A percentile compares a stretch with the other conserved stretches of the same genome.
phyloP scores from a whole-genome alignment of 2,797 vertebrate genomes.

The Falco naumanni region DNA sequence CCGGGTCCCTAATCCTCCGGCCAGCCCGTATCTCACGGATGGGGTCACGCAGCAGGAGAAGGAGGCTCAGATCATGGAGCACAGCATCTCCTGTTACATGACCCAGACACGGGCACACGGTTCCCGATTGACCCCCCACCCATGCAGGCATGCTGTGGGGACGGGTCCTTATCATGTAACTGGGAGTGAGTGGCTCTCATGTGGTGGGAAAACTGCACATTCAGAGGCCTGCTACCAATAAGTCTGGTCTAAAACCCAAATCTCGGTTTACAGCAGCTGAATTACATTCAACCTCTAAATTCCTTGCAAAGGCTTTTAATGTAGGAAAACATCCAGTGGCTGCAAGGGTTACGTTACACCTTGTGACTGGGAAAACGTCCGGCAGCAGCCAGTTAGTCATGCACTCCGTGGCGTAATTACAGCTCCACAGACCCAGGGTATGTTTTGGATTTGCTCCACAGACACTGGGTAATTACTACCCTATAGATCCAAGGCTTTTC shows the following conservation, averaged over 20 bases:
- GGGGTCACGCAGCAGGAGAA: neutral
- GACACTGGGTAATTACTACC: neutral
- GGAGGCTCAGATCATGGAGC: neutral
- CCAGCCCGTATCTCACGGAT: rapidly evolving
- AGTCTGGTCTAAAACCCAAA: neutral
- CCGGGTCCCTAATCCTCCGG: neutral
- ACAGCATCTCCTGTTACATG: neutral
- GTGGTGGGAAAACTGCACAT: too few relatives aligned
- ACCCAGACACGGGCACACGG: neutral
- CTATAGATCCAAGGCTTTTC: neutral
- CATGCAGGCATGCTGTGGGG: rapidly evolving
- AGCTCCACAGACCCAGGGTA: neutral
- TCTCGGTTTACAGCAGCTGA: neutral
- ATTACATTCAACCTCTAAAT: neutral
- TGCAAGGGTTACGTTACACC: conserved; percentile 30
- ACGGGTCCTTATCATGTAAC: rapidly evolving
- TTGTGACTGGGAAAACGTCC: conserved; percentile 33
- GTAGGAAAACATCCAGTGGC: neutral
- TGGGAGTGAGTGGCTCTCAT: rapidly evolving
- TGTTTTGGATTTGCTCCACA: neutral
- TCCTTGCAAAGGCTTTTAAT: neutral
- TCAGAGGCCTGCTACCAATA: neutral
- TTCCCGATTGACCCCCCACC: neutral
- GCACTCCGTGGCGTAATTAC: neutral
- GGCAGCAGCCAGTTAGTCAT: neutral